Evolutionary conservation across 2,113 vertebrate species (phyloP).

Genomic region (Lichenostomus cassidix): DNA sequence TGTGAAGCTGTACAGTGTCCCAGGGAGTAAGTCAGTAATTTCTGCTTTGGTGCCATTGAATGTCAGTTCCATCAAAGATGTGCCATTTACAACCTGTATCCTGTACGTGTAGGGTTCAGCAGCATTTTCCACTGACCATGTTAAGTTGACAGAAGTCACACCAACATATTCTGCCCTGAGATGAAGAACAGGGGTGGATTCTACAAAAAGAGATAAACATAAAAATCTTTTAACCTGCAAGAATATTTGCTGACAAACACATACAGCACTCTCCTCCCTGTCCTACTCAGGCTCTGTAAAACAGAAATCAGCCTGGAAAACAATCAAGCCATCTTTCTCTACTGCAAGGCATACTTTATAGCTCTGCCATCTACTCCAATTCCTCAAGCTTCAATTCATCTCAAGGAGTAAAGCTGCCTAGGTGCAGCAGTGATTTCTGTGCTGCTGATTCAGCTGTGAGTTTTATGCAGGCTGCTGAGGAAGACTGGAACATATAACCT

Average conservation of each 20-base stretch:
- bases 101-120: fast-evolving
- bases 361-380: not conserved
- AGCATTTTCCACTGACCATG: fast-evolving
- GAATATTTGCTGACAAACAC: not conserved
- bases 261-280: not conserved
- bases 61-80: fast-evolving
- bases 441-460: not conserved
- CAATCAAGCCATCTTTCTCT: not conserved
- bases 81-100: not conserved
- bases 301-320: not conserved
- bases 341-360: not conserved
- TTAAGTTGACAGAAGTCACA: not conserved
- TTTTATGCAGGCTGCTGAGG: not conserved
- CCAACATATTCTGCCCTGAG: not conserved
- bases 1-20: fast-evolving
- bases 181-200: not conserved
- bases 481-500: not conserved
- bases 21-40: not conserved
- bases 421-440: not conserved
- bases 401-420: not conserved
- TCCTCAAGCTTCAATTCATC: not conserved
- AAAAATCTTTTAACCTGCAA: not conserved
- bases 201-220: not conserved
- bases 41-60: fast-evolving
- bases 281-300: not conserved